Base-by-base conservation (phyloP, 2,888 invertebrate species). In the Nezara viridula region DNA sequence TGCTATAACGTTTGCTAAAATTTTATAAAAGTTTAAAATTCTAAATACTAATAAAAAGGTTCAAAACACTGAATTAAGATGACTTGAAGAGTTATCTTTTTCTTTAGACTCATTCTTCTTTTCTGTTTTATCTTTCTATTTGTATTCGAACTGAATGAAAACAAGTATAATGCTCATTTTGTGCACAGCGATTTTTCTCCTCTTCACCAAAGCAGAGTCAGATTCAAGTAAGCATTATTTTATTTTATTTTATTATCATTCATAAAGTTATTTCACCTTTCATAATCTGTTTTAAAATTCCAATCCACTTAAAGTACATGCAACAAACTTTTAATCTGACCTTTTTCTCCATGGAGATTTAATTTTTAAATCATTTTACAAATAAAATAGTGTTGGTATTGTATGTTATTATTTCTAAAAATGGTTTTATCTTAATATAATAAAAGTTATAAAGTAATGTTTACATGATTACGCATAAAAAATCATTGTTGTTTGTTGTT, bases 221-320 rank as follows among this genome's bases (percentile, higher is more conserved):
- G 66, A 66, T 32, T 66, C 66, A 66, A 66, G 66, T 66, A 66
- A 66, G 66, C 32, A 66, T 66, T 66, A 5, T 66, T 4, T 66
- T 66, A 19, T 32, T 66, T 66, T 6, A 66, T 2, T 66, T 0
- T 66, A 66, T 32, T 27, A 60, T 32, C 66, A 27, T 24, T 60
- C 60, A 60, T 55, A 55, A 55, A 55, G 27, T 27, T 60, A 60
- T 24, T 55, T 2, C 32, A 32, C 19, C 32, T 32, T 16, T 37
- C 19, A 4, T 32, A 66, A 60, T 32, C 6, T 32, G 66, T 66
- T 37, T 27, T 27, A n/a, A n/a, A n/a, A 24, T n/a, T n/a, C n/a
- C n/a, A n/a, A n/a, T n/a, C n/a, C n/a, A n/a, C n/a, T n/a, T n/a
- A n/a, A n/a, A n/a, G n/a, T n/a, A n/a, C n/a, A n/a, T n/a, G n/a